Percentiles rank a stretch among this genome's conserved stretches.
Evolutionary conservation across 1,140 invertebrate genomes (phyloP).

Genomic region (Drosophila nasuta): DNA sequence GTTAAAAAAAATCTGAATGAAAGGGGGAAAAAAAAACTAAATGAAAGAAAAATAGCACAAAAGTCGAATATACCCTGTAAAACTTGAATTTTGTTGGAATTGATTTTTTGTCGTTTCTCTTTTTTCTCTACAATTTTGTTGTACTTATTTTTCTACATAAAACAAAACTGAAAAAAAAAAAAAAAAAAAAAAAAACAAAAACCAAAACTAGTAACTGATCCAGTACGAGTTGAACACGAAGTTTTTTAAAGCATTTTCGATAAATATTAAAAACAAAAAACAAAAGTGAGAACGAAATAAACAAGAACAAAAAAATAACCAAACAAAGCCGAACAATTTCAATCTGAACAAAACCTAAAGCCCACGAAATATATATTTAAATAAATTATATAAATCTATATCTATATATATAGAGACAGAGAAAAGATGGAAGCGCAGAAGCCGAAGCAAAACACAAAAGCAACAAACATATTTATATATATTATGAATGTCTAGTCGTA

Average conservation of each 20-base stretch:
- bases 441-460: slow-evolving; percentile 41
- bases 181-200: slow-evolving; percentile 14
- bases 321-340: slow-evolving; percentile 70
- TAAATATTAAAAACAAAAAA: slow-evolving; percentile 58
- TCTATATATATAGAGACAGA: slow-evolving; percentile 28
- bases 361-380: slow-evolving; percentile 70
- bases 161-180: slow-evolving; percentile 8
- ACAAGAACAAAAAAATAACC: slow-evolving; percentile 23
- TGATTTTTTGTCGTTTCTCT: slow-evolving; percentile 30
- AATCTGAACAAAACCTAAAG: slow-evolving; percentile 75
- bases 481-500: slow-evolving; percentile 85
- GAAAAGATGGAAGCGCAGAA: slow-evolving; percentile 36
- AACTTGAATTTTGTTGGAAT: slow-evolving; percentile 46
- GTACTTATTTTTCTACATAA: slow-evolving; percentile 50
- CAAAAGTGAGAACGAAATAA: neutral
- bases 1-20: slow-evolving; percentile 18
- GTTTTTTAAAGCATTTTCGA: slow-evolving; percentile 80
- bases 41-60: slow-evolving; percentile 29
- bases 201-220: slow-evolving; percentile 31
- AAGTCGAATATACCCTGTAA: slow-evolving; percentile 33
- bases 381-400: slow-evolving; percentile 71
- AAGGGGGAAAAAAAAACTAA: neutral
- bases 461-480: slow-evolving; percentile 78
- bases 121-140: slow-evolving; percentile 30
- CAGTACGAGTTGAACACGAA: slow-evolving; percentile 35